These are phyloP conservation scores for Synodontis membranacea DNA, from an alignment of 2,113 vertebrate species.

Conservation along the genomic window DNA sequence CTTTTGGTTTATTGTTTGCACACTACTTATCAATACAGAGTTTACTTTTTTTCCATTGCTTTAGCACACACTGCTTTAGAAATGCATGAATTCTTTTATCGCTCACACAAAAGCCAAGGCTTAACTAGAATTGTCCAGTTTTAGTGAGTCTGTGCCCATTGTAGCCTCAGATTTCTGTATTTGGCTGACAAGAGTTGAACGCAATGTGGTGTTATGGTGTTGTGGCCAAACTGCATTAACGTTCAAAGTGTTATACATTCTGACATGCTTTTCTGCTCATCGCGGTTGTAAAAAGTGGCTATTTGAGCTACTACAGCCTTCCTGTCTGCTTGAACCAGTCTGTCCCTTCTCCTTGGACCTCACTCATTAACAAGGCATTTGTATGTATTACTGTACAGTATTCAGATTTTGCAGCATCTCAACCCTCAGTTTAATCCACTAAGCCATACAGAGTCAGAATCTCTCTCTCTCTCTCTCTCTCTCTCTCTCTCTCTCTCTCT, in stretches of 20 bases:
- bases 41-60: no score
- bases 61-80: neutral
- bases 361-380: no score
- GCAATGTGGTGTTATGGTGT: neutral
- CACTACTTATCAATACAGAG: neutral
- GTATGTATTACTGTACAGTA: no score
- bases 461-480: neutral
- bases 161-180: neutral
- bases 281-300: neutral
- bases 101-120: neutral
- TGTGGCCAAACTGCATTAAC: neutral
- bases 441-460: neutral
- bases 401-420: conserved; percentile 3
- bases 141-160: neutral
- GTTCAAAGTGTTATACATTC: neutral
- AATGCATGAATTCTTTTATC: neutral
- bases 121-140: neutral
- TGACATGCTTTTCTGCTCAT: neutral
- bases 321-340: neutral
- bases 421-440: conserved; percentile 48
- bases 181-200: neutral
- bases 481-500: neutral
- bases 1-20: neutral
- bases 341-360: no score
- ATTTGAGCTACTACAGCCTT: neutral